phyloP scores from a whole-genome alignment of 2,113 vertebrate genomes.

The Ciconia maguari region DNA sequence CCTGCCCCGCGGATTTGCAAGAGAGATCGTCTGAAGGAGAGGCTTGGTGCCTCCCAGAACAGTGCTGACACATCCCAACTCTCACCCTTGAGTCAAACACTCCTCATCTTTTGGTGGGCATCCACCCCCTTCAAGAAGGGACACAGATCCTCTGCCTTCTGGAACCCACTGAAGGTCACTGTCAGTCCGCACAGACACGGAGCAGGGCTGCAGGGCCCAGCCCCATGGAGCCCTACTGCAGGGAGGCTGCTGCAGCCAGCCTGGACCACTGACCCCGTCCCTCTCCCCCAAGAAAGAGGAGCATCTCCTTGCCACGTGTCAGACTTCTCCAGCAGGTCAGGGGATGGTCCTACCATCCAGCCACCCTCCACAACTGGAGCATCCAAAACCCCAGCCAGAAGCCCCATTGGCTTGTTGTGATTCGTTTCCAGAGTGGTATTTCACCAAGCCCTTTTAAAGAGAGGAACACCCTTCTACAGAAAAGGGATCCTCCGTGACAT shows the following conservation, averaged over 20 bases:
- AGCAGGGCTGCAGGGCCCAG: background rate
- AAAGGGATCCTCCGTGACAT: accelerated
- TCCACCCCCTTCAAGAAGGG: background rate
- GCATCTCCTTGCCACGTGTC: background rate
- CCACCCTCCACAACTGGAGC: background rate
- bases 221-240: accelerated
- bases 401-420: accelerated
- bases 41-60: background rate
- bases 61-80: background rate
- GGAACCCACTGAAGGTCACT: background rate
- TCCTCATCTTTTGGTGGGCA: background rate
- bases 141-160: background rate
- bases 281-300: background rate
- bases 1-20: background rate
- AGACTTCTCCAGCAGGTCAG: background rate
- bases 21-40: background rate
- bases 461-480: background rate
- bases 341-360: background rate
- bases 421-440: background rate
- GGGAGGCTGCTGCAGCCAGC: background rate
- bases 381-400: background rate
- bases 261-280: accelerated
- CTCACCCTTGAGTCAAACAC: background rate
- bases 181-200: accelerated
- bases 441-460: background rate